Percentiles rank a stretch among this genome's conserved stretches.
Conservation (phyloP, 2,797 vertebrate genomes). For the Hemibagrus guttatus region DNA sequence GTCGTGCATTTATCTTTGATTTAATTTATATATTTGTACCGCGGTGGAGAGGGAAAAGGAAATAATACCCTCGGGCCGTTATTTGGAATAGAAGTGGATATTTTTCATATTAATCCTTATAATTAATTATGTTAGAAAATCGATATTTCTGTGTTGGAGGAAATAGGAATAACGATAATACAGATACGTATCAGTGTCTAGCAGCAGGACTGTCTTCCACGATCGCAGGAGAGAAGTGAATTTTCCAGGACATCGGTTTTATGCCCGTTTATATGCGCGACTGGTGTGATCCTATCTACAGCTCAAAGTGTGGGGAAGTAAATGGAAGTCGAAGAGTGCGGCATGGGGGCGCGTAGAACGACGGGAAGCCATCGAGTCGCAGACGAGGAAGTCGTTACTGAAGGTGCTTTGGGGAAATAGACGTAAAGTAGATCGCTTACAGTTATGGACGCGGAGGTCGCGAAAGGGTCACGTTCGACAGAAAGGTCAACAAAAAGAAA, state of each 20-base stretch:
- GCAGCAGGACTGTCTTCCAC: neutral
- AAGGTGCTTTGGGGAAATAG: slow-evolving; percentile 21
- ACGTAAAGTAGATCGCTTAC: neutral
- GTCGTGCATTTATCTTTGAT: slow-evolving; percentile 37
- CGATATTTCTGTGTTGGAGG: neutral
- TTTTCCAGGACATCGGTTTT: slow-evolving; percentile 24
- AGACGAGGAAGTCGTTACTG: slow-evolving; percentile 36
- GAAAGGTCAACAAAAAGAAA: neutral
- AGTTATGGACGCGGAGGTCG: neutral
- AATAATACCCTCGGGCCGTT: slow-evolving; percentile 32
- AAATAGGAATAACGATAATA: neutral
- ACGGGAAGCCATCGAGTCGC: slow-evolving; percentile 47
- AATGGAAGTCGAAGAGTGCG: neutral
- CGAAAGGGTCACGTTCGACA: neutral
- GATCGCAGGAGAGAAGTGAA: neutral
- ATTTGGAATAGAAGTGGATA: slow-evolving; percentile 38
- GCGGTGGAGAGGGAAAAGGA: slow-evolving; percentile 31
- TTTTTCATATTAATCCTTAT: slow-evolving; percentile 47
- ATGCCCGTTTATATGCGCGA: neutral
- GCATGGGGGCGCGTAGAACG: slow-evolving; percentile 34
- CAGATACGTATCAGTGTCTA: neutral
- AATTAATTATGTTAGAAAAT: slow-evolving; percentile 54
- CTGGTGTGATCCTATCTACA: neutral
- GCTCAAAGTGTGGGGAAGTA: neutral
- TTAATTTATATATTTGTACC: slow-evolving; percentile 50